Conservation (phyloP, 2,113 vertebrate genomes). For the Gallinago media region DNA sequence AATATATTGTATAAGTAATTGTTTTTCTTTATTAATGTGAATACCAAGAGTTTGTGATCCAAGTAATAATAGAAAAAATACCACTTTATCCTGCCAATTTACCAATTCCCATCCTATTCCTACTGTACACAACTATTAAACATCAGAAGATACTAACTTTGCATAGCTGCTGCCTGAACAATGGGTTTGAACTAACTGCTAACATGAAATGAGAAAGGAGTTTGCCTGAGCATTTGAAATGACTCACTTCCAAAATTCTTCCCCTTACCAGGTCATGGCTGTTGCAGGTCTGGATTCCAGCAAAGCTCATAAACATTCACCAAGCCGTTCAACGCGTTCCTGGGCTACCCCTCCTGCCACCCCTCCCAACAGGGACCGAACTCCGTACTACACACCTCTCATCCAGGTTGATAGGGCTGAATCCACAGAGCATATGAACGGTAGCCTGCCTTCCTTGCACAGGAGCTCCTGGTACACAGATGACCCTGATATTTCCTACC, state of each 20-base stretch:
- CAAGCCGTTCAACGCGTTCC: slow-evolving; percentile 92
- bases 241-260: not conserved
- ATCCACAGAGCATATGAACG: slow-evolving; percentile 83
- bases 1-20: not conserved
- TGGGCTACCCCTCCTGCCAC: slow-evolving; percentile 97
- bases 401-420: slow-evolving; percentile 93
- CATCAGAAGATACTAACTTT: not conserved
- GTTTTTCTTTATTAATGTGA: not conserved
- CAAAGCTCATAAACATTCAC: slow-evolving; percentile 93
- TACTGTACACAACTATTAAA: not conserved
- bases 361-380: slow-evolving; percentile 87
- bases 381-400: slow-evolving; percentile 91
- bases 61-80: not conserved
- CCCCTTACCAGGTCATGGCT: slow-evolving; percentile 90
- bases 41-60: not conserved
- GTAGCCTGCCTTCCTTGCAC: slow-evolving; percentile 89
- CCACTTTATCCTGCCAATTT: not conserved
- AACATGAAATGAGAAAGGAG: not conserved
- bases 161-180: not conserved
- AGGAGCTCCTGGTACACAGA: slow-evolving; percentile 99
- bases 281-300: slow-evolving; percentile 96
- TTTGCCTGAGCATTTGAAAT: not conserved
- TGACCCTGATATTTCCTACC: slow-evolving; percentile 88
- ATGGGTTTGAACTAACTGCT: not conserved
- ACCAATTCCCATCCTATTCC: not conserved